phyloP scores from a whole-genome alignment of 2,797 vertebrate species.

The Muraenolepis orangiensis region DNA sequence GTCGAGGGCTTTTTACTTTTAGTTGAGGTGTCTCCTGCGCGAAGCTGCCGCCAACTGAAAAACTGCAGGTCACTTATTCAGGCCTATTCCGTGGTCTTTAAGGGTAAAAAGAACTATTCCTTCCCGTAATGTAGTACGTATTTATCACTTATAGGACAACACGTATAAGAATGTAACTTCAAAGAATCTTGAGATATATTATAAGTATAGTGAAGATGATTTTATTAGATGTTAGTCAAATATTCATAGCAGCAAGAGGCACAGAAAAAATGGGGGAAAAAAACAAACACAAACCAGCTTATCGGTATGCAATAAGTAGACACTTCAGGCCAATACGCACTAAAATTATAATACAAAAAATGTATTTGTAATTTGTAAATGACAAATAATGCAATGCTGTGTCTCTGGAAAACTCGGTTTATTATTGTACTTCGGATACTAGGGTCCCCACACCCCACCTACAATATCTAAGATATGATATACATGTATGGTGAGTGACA shows the following conservation, averaged over 20 bases:
- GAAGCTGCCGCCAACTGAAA: slow-evolving; percentile 49
- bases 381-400: slow-evolving; percentile 44
- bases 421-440: slow-evolving; percentile 68
- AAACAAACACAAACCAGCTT: slow-evolving; percentile 64
- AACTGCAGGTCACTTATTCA: slow-evolving; percentile 33
- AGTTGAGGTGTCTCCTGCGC: slow-evolving; percentile 52
- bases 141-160: slow-evolving; percentile 62
- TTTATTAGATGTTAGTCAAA: slow-evolving; percentile 67
- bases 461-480: too few species aligned
- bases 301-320: slow-evolving; percentile 76
- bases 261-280: slow-evolving; percentile 53
- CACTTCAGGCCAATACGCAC: slow-evolving; percentile 36
- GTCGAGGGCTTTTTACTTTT: slow-evolving; percentile 22
- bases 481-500: slow-evolving; percentile 54
- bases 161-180: slow-evolving; percentile 77
- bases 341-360: slow-evolving; percentile 12
- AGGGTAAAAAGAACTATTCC: slow-evolving; percentile 42
- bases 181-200: slow-evolving; percentile 68
- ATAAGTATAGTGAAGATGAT: slow-evolving; percentile 61
- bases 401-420: slow-evolving; percentile 51
- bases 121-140: slow-evolving; percentile 59
- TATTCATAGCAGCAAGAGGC: slow-evolving; percentile 55
- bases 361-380: slow-evolving; percentile 22
- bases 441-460: slow-evolving; percentile 34
- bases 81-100: slow-evolving; percentile 34